Evolutionary conservation across 2,888 invertebrate species (phyloP).

Genomic region (Patella pellucida): DNA sequence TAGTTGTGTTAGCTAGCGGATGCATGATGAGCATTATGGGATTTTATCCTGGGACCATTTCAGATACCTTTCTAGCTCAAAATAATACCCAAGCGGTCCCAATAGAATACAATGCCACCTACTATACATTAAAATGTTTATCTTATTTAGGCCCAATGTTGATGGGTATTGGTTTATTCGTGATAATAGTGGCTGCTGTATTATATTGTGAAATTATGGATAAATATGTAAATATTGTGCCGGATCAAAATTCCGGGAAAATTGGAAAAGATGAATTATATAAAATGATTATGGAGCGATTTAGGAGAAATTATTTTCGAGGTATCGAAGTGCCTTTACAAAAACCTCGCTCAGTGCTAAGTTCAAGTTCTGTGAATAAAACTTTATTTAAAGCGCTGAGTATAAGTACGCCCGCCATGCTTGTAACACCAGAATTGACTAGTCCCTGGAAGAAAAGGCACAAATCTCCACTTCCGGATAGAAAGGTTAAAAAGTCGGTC

Average conservation of each 20-base stretch:
- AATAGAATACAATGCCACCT: slow-evolving; percentile 22
- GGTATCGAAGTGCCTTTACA: slow-evolving; percentile 53
- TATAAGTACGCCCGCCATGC: slow-evolving; percentile 35
- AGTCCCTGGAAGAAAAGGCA: slow-evolving; percentile 32
- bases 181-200: slow-evolving; percentile 96
- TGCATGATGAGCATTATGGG: slow-evolving; percentile 51
- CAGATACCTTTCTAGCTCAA: slow-evolving; percentile 26
- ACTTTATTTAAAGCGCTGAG: slow-evolving; percentile 38
- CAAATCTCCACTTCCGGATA: slow-evolving; percentile 28
- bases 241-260: slow-evolving; percentile 66
- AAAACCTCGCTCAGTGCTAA: slow-evolving; percentile 17
- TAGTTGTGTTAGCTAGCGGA: slow-evolving; percentile 40
- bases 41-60: slow-evolving; percentile 43
- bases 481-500: slow-evolving; percentile 28
- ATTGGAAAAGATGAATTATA: slow-evolving; percentile 50
- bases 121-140: slow-evolving; percentile 70
- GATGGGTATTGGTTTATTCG: slow-evolving; percentile 98
- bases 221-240: slow-evolving; percentile 90
- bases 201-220: slow-evolving; percentile 99
- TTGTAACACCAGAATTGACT: slow-evolving; percentile 36
- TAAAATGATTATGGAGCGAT: slow-evolving; percentile 52
- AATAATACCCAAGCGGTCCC: slow-evolving; percentile 16
- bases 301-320: slow-evolving; percentile 55
- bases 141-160: slow-evolving; percentile 97
- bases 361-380: slow-evolving; percentile 21